Conservation (phyloP, 2,888 invertebrate genomes). For the Meghimatium bilineatum region DNA sequence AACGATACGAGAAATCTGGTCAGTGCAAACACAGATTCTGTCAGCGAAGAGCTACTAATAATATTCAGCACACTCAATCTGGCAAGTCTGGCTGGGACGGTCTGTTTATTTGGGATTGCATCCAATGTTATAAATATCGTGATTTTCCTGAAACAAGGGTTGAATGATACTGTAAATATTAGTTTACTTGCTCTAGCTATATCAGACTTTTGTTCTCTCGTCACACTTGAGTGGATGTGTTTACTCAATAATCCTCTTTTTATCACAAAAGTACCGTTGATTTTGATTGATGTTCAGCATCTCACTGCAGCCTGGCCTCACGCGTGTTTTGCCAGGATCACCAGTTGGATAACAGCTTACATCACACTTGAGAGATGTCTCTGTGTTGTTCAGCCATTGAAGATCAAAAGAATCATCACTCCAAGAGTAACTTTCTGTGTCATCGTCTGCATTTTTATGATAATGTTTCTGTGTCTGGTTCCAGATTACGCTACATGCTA, state of each 20-base stretch:
- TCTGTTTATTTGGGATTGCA: background rate
- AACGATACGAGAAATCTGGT: background rate
- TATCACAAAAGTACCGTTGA: background rate
- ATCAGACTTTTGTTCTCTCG: background rate
- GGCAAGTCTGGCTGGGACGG: background rate
- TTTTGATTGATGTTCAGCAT: background rate
- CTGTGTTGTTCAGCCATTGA: conserved; percentile 24
- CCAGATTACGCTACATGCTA: conserved; percentile 27
- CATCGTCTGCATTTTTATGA: background rate
- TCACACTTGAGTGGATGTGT: background rate
- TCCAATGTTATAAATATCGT: conserved; percentile 2
- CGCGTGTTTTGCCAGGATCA: conserved; percentile 9
- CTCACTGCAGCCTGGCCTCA: conserved; percentile 29
- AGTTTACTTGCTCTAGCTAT: background rate
- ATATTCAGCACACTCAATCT: background rate
- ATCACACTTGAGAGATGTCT: conserved; percentile 36
- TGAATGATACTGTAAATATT: conserved; percentile 7
- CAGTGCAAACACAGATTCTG: background rate
- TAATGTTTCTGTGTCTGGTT: conserved; percentile 5
- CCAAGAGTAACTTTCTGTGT: conserved; percentile 9
- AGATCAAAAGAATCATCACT: conserved; percentile 28
- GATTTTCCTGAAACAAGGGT: background rate
- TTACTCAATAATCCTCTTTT: background rate
- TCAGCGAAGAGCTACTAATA: conserved; percentile 4
- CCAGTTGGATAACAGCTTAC: conserved; percentile 31